phyloP scores from a whole-genome alignment of 2,113 vertebrate genomes.

The Lipotes vexillifer region DNA sequence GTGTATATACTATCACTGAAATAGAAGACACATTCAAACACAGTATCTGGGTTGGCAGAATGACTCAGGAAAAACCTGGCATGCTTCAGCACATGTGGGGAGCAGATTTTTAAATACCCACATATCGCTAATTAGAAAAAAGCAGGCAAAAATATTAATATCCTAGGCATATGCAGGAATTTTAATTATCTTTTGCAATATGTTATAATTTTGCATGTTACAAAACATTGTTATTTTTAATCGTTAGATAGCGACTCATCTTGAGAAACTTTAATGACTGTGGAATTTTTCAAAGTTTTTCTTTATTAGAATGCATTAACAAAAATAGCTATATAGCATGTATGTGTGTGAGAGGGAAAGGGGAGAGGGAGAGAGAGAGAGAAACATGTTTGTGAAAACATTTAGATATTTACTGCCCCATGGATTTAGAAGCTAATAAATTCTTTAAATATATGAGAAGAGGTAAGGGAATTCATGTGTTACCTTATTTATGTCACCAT shows the following conservation, averaged over 20 bases:
- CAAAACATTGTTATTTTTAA: constrained; percentile 66
- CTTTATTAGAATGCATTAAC: not conserved
- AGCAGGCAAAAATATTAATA: constrained; percentile 64
- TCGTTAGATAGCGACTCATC: constrained; percentile 18
- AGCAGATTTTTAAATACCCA: constrained; percentile 72
- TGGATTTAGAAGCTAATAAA: not conserved
- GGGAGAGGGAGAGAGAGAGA: not conserved
- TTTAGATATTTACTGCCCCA: not conserved
- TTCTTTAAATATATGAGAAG: not conserved
- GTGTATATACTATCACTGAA: not conserved
- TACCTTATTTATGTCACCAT: not conserved
- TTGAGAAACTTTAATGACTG: constrained; percentile 30
- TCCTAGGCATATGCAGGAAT: constrained; percentile 53
- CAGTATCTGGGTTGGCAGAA: not conserved
- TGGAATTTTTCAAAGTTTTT: constrained; percentile 30
- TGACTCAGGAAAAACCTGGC: constrained; percentile 57
- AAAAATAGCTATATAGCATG: not conserved
- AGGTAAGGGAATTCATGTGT: not conserved
- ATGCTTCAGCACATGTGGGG: constrained; percentile 5
- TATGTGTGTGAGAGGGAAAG: not conserved
- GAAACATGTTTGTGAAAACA: not conserved
- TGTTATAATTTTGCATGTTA: constrained; percentile 60
- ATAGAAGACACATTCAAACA: constrained; percentile 25
- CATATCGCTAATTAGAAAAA: constrained; percentile 69
- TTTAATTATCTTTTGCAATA: constrained; percentile 66